Base-by-base conservation (phyloP, 2,113 vertebrate genomes). In the Corythornis cristatus region DNA sequence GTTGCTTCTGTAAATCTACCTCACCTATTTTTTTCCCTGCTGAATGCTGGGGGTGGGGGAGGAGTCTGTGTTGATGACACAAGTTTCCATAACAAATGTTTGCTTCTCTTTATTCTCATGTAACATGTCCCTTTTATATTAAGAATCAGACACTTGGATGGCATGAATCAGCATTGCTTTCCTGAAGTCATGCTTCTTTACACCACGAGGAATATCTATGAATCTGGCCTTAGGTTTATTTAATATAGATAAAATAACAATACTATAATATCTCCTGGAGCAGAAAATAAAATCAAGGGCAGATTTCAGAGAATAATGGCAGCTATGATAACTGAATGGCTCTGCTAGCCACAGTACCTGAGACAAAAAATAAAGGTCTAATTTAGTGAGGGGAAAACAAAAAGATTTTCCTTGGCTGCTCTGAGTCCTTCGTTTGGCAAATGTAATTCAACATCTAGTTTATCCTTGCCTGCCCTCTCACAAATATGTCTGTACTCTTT, bases 1-100 rank as follows among this genome's bases (percentile, higher is more conserved):
- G 66, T 96, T 79, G 89, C 95, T 96, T 96, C 84, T 62, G 95
- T 95, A 96, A 96, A 95, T 97, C 95, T 93, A 71, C 88, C 84
- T 92, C 90, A 78, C 73, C 22, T 87, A 14, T 66, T 74, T 93
- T 88, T 68, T 67, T 68, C 8, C 26, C 35, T 64, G 25, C 33
- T 45, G 33, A 75, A 28, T 2, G 2, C 37, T 68, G 33, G 1
- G 20, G 45, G 22, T 17, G 45, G 48, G 46, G 22, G 48, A 25
- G 11, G 2, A 6, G 16, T 66, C 81, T 64, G 0, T 37, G 75
- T 71, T 77, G 81, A 66, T 78, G 65, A 66, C 74, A 79, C 5
- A 51, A 68, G 65, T 76, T 74, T 89, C 72, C 71, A 15, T 76
- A 89, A 93, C 74, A 92, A 79, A 88, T 31, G 28, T 84, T 92